A percentile compares a stretch with the other conserved stretches of the same genome.
Evolutionary conservation across 23 tunicate species (phyloP).

Genomic region (Styela clava): DNA sequence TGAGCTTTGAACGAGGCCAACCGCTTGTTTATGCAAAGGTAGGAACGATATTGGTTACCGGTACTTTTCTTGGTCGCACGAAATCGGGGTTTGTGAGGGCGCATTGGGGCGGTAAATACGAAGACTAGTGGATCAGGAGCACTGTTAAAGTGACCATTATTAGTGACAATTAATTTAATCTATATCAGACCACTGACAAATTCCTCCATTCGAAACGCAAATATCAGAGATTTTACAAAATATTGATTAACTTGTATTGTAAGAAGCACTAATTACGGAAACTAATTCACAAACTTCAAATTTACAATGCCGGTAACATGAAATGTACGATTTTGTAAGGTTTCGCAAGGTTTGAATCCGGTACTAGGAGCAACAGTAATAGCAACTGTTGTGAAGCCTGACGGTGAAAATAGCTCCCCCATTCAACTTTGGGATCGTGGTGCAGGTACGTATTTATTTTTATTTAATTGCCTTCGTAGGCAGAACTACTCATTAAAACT

Average conservation of each 20-base stretch:
- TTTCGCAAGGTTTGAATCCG: conserved; percentile 37
- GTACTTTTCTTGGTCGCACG: too few relatives aligned
- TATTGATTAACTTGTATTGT: not conserved
- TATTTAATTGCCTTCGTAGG: too few relatives aligned
- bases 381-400: conserved; percentile 23
- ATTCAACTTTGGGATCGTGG: conserved; percentile 37
- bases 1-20: not conserved
- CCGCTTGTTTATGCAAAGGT: conserved; percentile 56
- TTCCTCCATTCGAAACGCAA: not conserved
- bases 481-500: too few relatives aligned
- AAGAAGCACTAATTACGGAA: not conserved
- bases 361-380: conserved; percentile 29
- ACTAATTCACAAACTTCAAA: not conserved
- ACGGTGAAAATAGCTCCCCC: not conserved
- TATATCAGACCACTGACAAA: not conserved
- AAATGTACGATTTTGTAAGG: conserved; percentile 14
- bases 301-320: not conserved
- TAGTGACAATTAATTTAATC: not conserved
- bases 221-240: not conserved
- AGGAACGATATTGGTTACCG: not conserved
- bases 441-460: conserved; percentile 27
- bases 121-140: not conserved
- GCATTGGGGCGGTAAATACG: too few relatives aligned
- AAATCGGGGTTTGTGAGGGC: too few relatives aligned
- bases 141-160: not conserved